Evolutionary conservation across 2,888 invertebrate species (phyloP).

Genomic region (Epinotia bilunana): DNA sequence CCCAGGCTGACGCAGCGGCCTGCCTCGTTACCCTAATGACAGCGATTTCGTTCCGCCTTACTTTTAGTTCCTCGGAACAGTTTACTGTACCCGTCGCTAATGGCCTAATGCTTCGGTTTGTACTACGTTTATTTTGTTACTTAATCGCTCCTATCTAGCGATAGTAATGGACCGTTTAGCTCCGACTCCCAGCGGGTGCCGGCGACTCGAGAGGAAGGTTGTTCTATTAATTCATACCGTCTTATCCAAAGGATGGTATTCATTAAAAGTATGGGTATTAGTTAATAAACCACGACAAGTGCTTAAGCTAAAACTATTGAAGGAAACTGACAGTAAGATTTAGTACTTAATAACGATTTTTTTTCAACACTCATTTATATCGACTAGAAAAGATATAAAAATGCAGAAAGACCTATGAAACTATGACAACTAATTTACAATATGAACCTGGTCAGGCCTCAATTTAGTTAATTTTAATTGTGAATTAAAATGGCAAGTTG

Average conservation of each 20-base stretch:
- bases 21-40: constrained; percentile 82
- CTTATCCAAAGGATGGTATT: not conserved
- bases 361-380: too few relatives aligned
- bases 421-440: too few relatives aligned
- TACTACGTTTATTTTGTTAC: constrained; percentile 69
- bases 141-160: constrained; percentile 62
- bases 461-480: too few relatives aligned
- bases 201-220: constrained; percentile 22
- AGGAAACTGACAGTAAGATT: too few relatives aligned
- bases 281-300: not conserved
- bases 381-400: too few relatives aligned
- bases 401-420: too few relatives aligned
- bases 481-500: too few relatives aligned
- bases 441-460: too few relatives aligned
- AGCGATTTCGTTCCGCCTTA: constrained; percentile 78
- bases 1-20: constrained; percentile 73
- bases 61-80: constrained; percentile 75
- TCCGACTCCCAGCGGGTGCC: constrained; percentile 32
- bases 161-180: constrained; percentile 51
- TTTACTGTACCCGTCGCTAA: constrained; percentile 77
- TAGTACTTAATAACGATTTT: too few relatives aligned
- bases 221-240: constrained; percentile 9
- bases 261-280: not conserved
- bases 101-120: constrained; percentile 72
- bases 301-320: not conserved